Conservation (phyloP, 2,797 vertebrate genomes). For the Sebastes cheni region DNA sequence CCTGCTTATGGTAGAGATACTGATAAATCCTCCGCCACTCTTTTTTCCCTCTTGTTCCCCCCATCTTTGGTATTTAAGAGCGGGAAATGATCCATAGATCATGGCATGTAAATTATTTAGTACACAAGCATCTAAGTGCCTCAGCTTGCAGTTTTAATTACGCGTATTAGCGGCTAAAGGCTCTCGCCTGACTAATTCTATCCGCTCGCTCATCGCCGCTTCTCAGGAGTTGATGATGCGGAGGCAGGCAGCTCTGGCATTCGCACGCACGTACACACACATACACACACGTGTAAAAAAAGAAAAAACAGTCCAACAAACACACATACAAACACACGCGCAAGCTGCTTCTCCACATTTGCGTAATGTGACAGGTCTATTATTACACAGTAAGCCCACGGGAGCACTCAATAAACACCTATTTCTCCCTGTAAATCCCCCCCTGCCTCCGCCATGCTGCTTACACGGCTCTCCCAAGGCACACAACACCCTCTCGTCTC, state of each 20-base stretch:
- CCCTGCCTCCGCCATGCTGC: conserved; percentile 75
- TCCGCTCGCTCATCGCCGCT: conserved; percentile 72
- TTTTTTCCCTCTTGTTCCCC: conserved; percentile 57
- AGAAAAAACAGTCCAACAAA: conserved; percentile 60
- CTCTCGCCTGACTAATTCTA: conserved; percentile 87
- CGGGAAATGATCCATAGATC: conserved; percentile 84
- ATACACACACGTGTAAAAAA: conserved; percentile 51
- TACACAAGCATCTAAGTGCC: conserved; percentile 85
- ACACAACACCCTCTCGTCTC: conserved; percentile 78
- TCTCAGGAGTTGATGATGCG: conserved; percentile 73
- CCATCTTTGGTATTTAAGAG: conserved; percentile 74
- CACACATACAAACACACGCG: conserved; percentile 67
- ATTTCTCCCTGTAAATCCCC: conserved; percentile 86
- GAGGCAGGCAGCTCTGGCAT: conserved; percentile 62
- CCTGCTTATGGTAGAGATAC: conserved; percentile 74
- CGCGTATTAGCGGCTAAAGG: conserved; percentile 86
- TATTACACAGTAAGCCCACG: conserved; percentile 87
- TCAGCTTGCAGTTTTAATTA: conserved; percentile 86
- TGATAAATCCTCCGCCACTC: conserved; percentile 78
- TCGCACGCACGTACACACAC: conserved; percentile 16
- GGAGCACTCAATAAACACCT: conserved; percentile 89
- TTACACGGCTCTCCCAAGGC: conserved; percentile 83
- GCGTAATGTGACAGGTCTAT: conserved; percentile 90
- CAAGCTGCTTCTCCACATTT: conserved; percentile 85
- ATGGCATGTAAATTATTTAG: conserved; percentile 86